Percentiles rank a stretch among this genome's conserved stretches.
phyloP scores from a whole-genome alignment of 1,140 invertebrate genomes.

The Sinonovacula constricta region DNA sequence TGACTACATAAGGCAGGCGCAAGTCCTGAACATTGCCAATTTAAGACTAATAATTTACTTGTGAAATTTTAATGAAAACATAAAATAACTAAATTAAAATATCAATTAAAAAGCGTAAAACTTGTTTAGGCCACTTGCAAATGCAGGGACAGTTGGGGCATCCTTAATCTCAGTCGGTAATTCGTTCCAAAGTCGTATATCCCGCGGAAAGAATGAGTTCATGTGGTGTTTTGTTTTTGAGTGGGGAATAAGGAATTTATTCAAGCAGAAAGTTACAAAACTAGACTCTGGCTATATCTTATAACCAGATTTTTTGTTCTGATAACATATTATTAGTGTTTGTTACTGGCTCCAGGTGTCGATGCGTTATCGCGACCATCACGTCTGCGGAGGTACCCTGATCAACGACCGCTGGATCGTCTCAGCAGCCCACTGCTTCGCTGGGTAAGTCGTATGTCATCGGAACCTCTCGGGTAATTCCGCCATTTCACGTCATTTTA shows the following conservation, averaged over 20 bases:
- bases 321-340: neutral
- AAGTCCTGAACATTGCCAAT: too few species aligned
- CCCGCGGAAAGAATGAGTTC: neutral
- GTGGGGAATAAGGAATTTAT: neutral
- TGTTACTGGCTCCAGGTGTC: neutral
- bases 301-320: neutral
- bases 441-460: slow-evolving; percentile 86
- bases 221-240: neutral
- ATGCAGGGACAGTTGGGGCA: too few species aligned
- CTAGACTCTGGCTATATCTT: neutral
- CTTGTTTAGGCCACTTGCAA: too few species aligned
- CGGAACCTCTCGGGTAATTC: too few species aligned
- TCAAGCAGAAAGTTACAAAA: neutral
- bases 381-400: slow-evolving; percentile 83
- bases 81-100: too few species aligned
- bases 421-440: slow-evolving; percentile 85
- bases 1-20: too few species aligned
- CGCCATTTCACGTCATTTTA: too few species aligned
- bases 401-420: slow-evolving; percentile 83
- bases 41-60: too few species aligned
- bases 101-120: too few species aligned
- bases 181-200: neutral
- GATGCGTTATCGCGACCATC: slow-evolving; percentile 28
- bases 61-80: too few species aligned
- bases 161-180: too few species aligned